Base-by-base conservation (phyloP, 2,888 invertebrate species). In the Coremacera marginata region DNA sequence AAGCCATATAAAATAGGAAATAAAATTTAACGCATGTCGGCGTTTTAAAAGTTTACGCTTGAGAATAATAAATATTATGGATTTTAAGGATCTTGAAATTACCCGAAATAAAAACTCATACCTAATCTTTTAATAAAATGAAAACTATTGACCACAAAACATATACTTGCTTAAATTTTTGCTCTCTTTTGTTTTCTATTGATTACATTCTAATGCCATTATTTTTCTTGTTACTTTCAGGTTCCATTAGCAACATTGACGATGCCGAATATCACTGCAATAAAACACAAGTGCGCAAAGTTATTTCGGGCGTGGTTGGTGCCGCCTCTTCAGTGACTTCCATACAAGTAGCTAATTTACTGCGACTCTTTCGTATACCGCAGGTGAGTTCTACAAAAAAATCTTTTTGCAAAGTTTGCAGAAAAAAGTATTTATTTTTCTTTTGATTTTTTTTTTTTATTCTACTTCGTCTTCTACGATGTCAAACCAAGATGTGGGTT, bases 291-390 rank as follows among this genome's bases (percentile, higher is more conserved):
- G 93, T 95, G 77, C 91, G 95, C 70, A 96, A 96, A 89, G 95
- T 96, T 70, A 96, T 96, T 83, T 95, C 95, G 7, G 96, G 96
- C 2, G 96, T 96, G 9, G 94, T 96, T 51, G 96, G 95, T 3
- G 96, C 96, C 5, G 95, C 96, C 19, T 97, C 97, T 57, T 97
- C 96, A 85, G 97, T 98, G 82, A 98, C 98, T 72, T 97, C 97
- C 62, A 97, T 98, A 85, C 98, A 98, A 91, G 98, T 98, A 79
- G 98, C 98, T 80, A 98, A 96, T 90, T 91, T 96, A 78, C 90
- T 98, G 78, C 92, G 98, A 60, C 93, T 98, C 76, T 98, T 98
- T 91, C 94, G 95, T 86, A 98, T 98, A 87, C 98, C 98, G 14
- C 98, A 90, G 88, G 90, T 90, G 79, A 83, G 85, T 82, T 63